Base-by-base conservation (phyloP, 2,113 vertebrate genomes). In the Theristicus caerulescens region DNA sequence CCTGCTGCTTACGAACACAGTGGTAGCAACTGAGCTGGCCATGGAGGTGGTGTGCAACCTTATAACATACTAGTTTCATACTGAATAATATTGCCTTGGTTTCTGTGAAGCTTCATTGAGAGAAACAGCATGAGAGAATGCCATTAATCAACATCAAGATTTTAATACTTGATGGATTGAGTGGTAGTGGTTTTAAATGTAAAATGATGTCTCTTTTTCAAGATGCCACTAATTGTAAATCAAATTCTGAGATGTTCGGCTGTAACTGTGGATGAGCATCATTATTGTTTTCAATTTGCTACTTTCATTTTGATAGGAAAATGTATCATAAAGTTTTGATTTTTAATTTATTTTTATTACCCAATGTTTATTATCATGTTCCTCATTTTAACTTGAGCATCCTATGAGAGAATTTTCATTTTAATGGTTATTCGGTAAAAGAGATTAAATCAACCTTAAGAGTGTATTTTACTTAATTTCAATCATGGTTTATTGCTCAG, bases 221-320 rank as follows among this genome's bases (percentile, higher is more conserved):
- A 95, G 89, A 96, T 94, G 95, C 79, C 88, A 36, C 91, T 97
- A 96, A 94, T 95, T 96, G 85, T 97, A 97, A 97, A 97, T 97
- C 94, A 97, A 66, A 81, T 77, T 83, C 89, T 74, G 71, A 92
- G 86, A 54, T 95, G 78, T 89, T 93, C 80, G 94, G 70, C 61
- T 96, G 72, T 93, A 94, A 82, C 77, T 90, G 82, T 86, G 91
- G 70, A 90, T 82, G 89, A 96, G 70, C 34, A 74, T 96, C 93
- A 73, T 97, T 94, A 93, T 92, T 97, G 92, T 96, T 97, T 97
- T 97, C 76, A 92, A 67, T 96, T 96, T 94, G 38, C 77, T 36
- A 85, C 70, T 95, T 97, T 59, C 65, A 78, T 90, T 97, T 97
- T 82, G 84, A 86, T 96, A 88, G 64, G 71, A 92, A 96, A 91